Percentiles rank a stretch among this genome's conserved stretches.
Evolutionary conservation across 2,113 vertebrate species (phyloP).

Genomic region (Pongo abelii): DNA sequence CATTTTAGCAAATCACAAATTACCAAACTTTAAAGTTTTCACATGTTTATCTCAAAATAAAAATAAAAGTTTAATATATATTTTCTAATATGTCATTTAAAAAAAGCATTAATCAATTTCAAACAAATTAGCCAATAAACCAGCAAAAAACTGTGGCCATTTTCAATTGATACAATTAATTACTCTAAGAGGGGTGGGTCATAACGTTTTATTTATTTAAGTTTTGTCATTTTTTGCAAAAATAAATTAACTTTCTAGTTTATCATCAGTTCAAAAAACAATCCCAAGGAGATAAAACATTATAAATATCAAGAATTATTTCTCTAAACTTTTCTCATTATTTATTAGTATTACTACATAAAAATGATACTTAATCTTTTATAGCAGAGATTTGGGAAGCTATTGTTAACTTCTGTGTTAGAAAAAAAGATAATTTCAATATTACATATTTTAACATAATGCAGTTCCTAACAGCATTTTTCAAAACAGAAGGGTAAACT

Average conservation of each 20-base stretch:
- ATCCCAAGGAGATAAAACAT: neutral
- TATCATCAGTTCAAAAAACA: conserved; percentile 23
- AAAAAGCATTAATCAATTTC: neutral
- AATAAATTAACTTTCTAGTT: neutral
- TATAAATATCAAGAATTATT: neutral
- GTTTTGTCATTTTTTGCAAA: conserved; percentile 23
- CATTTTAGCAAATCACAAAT: neutral
- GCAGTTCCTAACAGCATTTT: neutral
- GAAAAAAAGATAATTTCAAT: neutral
- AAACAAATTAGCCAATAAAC: conserved; percentile 14
- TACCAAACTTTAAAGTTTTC: neutral
- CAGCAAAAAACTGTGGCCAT: neutral
- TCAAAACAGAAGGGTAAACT: neutral
- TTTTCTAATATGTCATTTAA: conserved; percentile 38
- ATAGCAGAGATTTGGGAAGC: neutral
- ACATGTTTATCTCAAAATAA: neutral
- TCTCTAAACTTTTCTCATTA: neutral
- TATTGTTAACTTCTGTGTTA: neutral
- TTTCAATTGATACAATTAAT: conserved; percentile 27
- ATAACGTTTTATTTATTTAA: conserved; percentile 25
- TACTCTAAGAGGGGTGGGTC: neutral
- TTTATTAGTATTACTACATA: neutral
- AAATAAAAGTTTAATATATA: neutral
- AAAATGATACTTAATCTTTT: conserved; percentile 16
- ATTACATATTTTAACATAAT: neutral